These are phyloP conservation scores for Pogonomyrmex barbatus DNA, from an alignment of 1,140 invertebrate genomes.

Conservation along the genomic window DNA sequence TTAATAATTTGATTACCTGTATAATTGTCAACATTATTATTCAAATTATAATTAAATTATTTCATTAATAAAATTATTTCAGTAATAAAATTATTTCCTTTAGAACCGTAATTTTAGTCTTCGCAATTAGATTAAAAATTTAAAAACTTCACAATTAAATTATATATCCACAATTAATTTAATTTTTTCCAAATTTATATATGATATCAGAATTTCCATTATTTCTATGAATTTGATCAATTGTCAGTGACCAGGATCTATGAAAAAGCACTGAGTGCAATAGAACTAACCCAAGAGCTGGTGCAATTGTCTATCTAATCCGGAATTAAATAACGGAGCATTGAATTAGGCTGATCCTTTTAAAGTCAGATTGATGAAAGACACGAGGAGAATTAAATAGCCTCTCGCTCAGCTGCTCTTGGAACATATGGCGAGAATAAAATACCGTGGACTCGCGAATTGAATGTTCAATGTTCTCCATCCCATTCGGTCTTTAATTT, in stretches of 20 bases:
- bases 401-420: conserved; percentile 53
- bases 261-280: conserved; percentile 10
- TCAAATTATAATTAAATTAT: conserved; percentile 15
- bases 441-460: conserved; percentile 53
- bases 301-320: conserved; percentile 54
- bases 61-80: conserved; percentile 13
- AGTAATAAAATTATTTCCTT: conserved; percentile 13
- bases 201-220: conserved; percentile 18
- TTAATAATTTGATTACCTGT: neutral
- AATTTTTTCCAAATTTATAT: neutral
- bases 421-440: conserved; percentile 55
- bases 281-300: conserved; percentile 44
- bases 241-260: neutral
- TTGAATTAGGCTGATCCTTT: conserved; percentile 63
- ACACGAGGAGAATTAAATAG: conserved; percentile 63
- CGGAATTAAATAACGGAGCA: conserved; percentile 59
- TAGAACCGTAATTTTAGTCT: neutral
- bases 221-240: neutral
- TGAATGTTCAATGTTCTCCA: conserved; percentile 57
- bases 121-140: neutral
- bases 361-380: conserved; percentile 64
- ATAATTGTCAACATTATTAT: neutral
- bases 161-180: neutral
- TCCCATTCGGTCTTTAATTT: conserved; percentile 29
- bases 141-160: conserved; percentile 1